Base-by-base conservation (phyloP, 2,888 invertebrate species). In the Tiliacea aurago region DNA sequence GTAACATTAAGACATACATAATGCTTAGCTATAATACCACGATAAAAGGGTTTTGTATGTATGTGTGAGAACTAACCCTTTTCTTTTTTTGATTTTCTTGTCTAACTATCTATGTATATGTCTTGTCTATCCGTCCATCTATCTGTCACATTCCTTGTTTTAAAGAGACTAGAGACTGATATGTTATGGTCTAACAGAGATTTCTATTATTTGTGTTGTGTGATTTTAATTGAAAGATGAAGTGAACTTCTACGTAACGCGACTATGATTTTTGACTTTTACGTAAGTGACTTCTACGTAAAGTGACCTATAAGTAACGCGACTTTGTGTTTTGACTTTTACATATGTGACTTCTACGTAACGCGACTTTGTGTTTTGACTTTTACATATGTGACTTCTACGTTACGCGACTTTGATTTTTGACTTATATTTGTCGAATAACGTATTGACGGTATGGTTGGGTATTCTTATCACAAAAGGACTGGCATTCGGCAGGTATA, bases 401-500 rank as follows among this genome's bases (percentile, higher is more conserved):
- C 9, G 33, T 11, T 37, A 37, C 15, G 13, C 15, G 23, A 37
- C 20, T 11, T 63, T 63, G 28, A 43, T 47, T 76, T 59, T 66
- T 28, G 68, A 67, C 13, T 49, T 63, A 51, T 53, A 13, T 45
- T 18, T 59, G 47, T 15, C 5, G 15, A 41, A 23, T 51, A 23
- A 28, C 11, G 13, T 53, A 47, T 78, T 13, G 20, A 13, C 0
- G 23, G 20, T 41, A 20, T 75, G 4, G 0, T 20, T 0, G 11
- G 18, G 13, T 28, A 28, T 78, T 78, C 1, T 41, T 59, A 20
- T 61, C 6, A 43, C 23, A 56, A 70, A 78, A 69, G 11, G 3
- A 51, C 43, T 10, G 20, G 23, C 9, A 18, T 5, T 37, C 0
- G 4, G 5, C 1, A 43, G 23, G 43, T 28, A 72, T 5, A 71